Conservation (phyloP, 2,888 invertebrate species). For the Odontocolon sp. region DNA sequence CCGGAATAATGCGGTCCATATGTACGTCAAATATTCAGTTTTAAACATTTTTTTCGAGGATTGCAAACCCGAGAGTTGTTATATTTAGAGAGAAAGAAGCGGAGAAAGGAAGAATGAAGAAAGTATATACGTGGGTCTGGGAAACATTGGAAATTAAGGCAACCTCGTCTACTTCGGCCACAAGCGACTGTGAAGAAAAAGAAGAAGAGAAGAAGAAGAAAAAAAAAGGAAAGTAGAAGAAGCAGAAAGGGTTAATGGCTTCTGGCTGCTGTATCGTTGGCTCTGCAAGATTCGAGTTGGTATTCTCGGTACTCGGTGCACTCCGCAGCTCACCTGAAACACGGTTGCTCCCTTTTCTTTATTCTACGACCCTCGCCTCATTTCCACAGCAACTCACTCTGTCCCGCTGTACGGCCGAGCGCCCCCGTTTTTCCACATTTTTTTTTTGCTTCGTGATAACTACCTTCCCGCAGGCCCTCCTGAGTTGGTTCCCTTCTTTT, state of each 20-base stretch:
- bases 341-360: constrained; percentile 56
- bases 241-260: constrained; percentile 59
- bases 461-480: constrained; percentile 10
- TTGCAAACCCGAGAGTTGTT: not conserved
- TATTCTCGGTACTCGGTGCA: constrained; percentile 12
- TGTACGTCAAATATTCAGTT: too few species aligned
- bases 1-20: too few species aligned
- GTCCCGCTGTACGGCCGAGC: constrained; percentile 16
- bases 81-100: constrained; percentile 12
- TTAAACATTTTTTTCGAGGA: too few species aligned
- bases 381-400: constrained; percentile 14
- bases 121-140: constrained; percentile 15
- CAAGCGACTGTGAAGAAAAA: not conserved
- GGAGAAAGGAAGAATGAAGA: not conserved
- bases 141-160: constrained; percentile 51
- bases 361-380: constrained; percentile 25
- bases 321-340: constrained; percentile 38
- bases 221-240: constrained; percentile 43
- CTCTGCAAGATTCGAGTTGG: constrained; percentile 30
- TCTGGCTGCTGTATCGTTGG: constrained; percentile 36
- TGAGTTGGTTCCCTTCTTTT: not conserved
- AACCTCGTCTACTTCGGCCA: constrained; percentile 34
- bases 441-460: constrained; percentile 27
- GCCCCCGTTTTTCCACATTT: constrained; percentile 44
- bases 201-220: constrained; percentile 23